Base-by-base conservation (phyloP, 2,113 vertebrate species). In the Macaca nemestrina region DNA sequence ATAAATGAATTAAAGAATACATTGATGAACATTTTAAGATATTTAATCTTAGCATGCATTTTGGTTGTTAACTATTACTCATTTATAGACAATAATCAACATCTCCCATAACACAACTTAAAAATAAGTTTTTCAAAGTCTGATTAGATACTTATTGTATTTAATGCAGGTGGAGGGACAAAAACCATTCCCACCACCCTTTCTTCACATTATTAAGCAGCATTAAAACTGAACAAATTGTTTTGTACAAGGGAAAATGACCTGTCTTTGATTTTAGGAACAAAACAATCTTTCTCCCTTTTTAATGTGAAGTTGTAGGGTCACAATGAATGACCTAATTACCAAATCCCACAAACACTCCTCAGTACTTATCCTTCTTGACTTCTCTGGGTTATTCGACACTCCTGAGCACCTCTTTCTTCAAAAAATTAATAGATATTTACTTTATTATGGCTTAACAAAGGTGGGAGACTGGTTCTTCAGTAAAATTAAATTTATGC, bases 171-270 rank as follows among this genome's bases (percentile, higher is more conserved):
- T 43, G n/a, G 38, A 80, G 32, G 8, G 48, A 93, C 25, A n/a
- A 70, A 95, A 92, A 61, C 7, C 94, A 68, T 78, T 89, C 88
- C 67, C 5, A 82, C 32, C 30, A 61, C 13, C 14, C 70, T 90
- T 83, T 82, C 50, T 85, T 88, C 64, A 90, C 30, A 30, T 61
- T 93, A 88, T 88, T 82, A 76, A 93, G 55, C 55, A 75, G 27
- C 32, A 92, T 68, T 50, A 95, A 94, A 96, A 90, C 88, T 81
- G 43, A 93, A 97, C 82, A 96, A 96, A 97, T 98, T 94, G 72
- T 48, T 96, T 93, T 93, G 70, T 94, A 98, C 89, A 95, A 70
- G 72, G 87, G 48, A 76, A 95, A 96, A 90, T 76, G 48, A n/a
- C 68, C 91, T 90, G 57, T 76, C 94, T 97, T 96, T 96, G 94